Evolutionary conservation across 1,140 invertebrate species (phyloP), one percentile per base, ranked within the genome.

Genomic region (Stegodyphus mimosarum): DNA sequence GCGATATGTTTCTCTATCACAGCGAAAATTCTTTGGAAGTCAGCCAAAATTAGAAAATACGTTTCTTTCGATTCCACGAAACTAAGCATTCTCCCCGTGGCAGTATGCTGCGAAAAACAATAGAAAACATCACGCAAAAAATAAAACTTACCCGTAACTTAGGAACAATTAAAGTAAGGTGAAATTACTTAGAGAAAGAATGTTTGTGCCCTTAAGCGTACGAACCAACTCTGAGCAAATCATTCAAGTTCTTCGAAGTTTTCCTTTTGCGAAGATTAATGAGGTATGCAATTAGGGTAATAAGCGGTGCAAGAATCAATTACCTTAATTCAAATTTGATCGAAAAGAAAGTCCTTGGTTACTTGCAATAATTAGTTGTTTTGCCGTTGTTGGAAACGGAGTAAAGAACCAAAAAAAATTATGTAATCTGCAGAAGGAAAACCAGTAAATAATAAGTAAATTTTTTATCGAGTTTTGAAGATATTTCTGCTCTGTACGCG

Each of bases 241-340:
- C 55, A 74, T 66, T 74, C 74, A 33, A 74, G 33, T 74, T 83
- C 49, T 18, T 48, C 52, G 2, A 15, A 5, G 13, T 6, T 17
- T 52, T 71, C 66, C 18, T 33, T 83, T 7, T 60, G 33, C 13
- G 10, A 83, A 83, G 80, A 83, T 83, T 83, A 83, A 83, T 83
- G 80, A 83, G 80, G 55, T 73, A 66, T 83, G 80, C 80, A 83
- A 83, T 83, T 83, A 83, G 71, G 80, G 71, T 83, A 83, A 72
- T 83, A 74, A 83, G 80, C 80, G 67, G 49, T 17, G 80, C 80
- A 74, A 53, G 80, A 83, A 83, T 83, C 80, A 83, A 83, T 83
- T 83, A 83, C 80, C 80, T 74, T 83, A 83, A 83, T 83, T 83
- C 80, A 83, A 83, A 83, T 74, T 83, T 83, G 80, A 83, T 83